A percentile compares a stretch with the other conserved stretches of the same genome.
Evolutionary conservation across 1,140 invertebrate species (phyloP).

Genomic region (Eumaeus atala): DNA sequence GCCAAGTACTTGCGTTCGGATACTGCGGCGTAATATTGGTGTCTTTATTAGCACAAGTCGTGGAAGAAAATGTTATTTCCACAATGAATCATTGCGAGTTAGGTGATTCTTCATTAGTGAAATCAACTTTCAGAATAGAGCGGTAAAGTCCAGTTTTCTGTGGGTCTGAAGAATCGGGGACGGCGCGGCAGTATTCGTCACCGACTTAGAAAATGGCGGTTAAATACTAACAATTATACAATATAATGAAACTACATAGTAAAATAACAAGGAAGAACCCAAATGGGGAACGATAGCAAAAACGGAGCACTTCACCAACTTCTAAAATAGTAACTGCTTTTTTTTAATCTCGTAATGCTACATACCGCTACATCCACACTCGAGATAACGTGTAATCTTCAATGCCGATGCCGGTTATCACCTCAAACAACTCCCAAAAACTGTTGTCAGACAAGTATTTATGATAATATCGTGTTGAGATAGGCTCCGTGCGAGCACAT

Average conservation of each 20-base stretch:
- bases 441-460: conserved; percentile 47
- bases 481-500: conserved; percentile 55
- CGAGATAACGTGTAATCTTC: conserved; percentile 32
- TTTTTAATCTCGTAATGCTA: conserved; percentile 25
- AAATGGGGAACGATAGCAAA: not conserved
- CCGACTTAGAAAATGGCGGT: conserved; percentile 70
- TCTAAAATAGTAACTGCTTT: too few species aligned
- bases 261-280: conserved; percentile 4
- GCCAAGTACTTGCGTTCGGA: conserved; percentile 25
- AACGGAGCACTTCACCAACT: conserved; percentile 1
- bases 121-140: conserved; percentile 50
- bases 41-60: conserved; percentile 29
- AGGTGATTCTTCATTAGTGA: conserved; percentile 33
- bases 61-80: conserved; percentile 45
- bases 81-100: conserved; percentile 60
- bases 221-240: conserved; percentile 65
- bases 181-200: conserved; percentile 65
- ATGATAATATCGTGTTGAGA: conserved; percentile 61
- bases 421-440: conserved; percentile 39
- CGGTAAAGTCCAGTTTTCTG: conserved; percentile 58
- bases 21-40: conserved; percentile 9
- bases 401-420: conserved; percentile 24
- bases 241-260: conserved; percentile 1
- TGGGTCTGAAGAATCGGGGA: conserved; percentile 51
- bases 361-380: conserved; percentile 40